Evolutionary conservation across 2,113 vertebrate species (phyloP).

Genomic region (Martes martes): DNA sequence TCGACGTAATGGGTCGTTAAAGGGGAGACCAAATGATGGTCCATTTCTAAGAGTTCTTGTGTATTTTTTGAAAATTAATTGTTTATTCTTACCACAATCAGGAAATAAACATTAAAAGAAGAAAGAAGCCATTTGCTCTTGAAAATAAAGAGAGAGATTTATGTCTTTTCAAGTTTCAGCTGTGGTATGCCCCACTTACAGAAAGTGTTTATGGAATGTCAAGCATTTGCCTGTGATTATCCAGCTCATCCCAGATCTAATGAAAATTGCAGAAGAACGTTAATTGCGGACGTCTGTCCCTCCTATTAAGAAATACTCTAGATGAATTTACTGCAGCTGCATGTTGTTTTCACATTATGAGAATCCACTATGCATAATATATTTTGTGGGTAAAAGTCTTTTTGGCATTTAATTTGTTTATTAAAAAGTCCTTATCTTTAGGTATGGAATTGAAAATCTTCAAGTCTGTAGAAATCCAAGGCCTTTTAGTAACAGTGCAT

Average conservation of each 20-base stretch:
- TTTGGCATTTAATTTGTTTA: conserved; percentile 47
- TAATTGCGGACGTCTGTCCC: conserved; percentile 43
- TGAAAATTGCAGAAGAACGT: conserved; percentile 57
- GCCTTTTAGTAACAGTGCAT: background rate
- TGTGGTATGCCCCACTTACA: conserved; percentile 9
- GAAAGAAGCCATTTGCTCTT: conserved; percentile 35
- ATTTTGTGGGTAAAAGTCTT: background rate
- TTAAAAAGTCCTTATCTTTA: conserved; percentile 38
- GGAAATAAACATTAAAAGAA: conserved; percentile 33
- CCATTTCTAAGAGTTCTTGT: background rate
- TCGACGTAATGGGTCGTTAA: background rate
- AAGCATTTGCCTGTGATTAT: conserved; percentile 55
- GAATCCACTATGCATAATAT: conserved; percentile 29
- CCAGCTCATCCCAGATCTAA: conserved; percentile 43
- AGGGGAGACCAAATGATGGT: background rate
- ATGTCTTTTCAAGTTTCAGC: conserved; percentile 47
- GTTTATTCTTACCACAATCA: background rate
- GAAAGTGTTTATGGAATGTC: conserved; percentile 47
- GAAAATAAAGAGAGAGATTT: conserved; percentile 17
- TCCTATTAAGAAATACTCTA: conserved; percentile 22
- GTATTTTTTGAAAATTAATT: background rate
- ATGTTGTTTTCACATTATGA: conserved; percentile 44
- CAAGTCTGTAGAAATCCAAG: background rate
- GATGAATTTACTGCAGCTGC: conserved; percentile 36
- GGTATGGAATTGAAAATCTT: conserved; percentile 31